A percentile compares a stretch with the other conserved stretches of the same genome.
Conservation (phyloP, 2,888 invertebrate species). For the Limnephilus auricula region DNA sequence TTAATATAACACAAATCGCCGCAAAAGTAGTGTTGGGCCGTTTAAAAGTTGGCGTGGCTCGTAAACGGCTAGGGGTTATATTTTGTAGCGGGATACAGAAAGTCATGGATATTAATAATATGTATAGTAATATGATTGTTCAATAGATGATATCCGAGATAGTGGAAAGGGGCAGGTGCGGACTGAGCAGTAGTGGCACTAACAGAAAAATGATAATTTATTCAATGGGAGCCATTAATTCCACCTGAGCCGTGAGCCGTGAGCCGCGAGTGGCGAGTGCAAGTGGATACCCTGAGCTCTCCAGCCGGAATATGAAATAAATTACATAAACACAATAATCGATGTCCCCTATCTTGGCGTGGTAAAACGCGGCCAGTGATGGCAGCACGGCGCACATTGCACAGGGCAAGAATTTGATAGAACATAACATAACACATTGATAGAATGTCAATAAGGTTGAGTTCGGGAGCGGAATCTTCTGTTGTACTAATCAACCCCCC, state of each 20-base stretch:
- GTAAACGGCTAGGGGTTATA: neutral
- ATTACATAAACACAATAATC: neutral
- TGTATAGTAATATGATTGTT: neutral
- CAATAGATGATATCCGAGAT: neutral
- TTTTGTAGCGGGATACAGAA: neutral
- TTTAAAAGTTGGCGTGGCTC: neutral
- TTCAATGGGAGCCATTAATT: slow-evolving; percentile 15
- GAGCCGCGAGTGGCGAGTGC: neutral
- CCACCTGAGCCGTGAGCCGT: neutral
- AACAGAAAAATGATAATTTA: slow-evolving; percentile 1
- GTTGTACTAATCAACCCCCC: too few species aligned
- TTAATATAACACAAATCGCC: neutral
- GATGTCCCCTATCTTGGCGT: slow-evolving; percentile 2
- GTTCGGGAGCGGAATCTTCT: neutral
- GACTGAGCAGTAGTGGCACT: neutral
- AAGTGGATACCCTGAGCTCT: neutral
- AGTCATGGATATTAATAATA: neutral
- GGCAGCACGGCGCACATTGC: neutral
- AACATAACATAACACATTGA: too few species aligned
- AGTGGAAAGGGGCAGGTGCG: neutral
- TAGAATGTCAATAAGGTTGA: neutral
- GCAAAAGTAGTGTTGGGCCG: neutral
- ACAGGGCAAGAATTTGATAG: too few species aligned
- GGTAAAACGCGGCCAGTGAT: neutral
- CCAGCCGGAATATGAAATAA: neutral